A percentile compares a stretch with the other conserved stretches of the same genome.
Conservation (phyloP, 2,113 vertebrate genomes). For the Haliaeetus leucogaster region DNA sequence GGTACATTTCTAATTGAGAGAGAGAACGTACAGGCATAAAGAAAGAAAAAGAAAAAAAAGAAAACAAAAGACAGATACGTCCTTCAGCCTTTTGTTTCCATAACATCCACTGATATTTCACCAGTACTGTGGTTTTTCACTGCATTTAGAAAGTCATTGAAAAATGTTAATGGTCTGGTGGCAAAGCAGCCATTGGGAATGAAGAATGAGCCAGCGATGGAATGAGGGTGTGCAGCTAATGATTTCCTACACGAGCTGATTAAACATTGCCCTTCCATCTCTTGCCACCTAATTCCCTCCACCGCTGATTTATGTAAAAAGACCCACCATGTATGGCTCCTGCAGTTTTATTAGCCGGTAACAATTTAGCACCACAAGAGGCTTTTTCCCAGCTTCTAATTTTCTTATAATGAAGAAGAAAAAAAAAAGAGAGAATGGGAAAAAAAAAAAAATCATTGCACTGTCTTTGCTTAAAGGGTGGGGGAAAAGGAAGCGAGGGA, state of each 20-base stretch:
- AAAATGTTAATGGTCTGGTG: slow-evolving; percentile 70
- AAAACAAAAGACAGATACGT: background rate
- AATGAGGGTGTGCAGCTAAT: slow-evolving; percentile 73
- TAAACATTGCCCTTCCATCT: slow-evolving; percentile 70
- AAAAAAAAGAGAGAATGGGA: background rate
- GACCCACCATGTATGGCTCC: background rate
- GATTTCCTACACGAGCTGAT: slow-evolving; percentile 77
- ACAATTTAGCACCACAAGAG: slow-evolving; percentile 55
- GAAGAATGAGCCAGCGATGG: slow-evolving; percentile 62
- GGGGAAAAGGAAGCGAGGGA: background rate
- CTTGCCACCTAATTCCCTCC: slow-evolving; percentile 72
- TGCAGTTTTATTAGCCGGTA: slow-evolving; percentile 67
- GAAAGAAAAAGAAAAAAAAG: background rate
- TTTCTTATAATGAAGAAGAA: slow-evolving; percentile 47
- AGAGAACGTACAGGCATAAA: background rate
- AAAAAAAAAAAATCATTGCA: background rate
- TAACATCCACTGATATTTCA: slow-evolving; percentile 42
- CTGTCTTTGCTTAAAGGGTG: background rate
- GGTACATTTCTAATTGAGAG: slow-evolving; percentile 16
- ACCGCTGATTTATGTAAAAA: slow-evolving; percentile 68
- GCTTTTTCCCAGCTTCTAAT: slow-evolving; percentile 49
- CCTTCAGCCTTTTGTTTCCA: slow-evolving; percentile 43
- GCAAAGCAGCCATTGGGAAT: slow-evolving; percentile 65
- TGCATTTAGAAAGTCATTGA: slow-evolving; percentile 69
- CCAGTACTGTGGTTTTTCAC: slow-evolving; percentile 41